These are phyloP conservation scores for Hirudinaria manillensis DNA, from an alignment of 2,888 invertebrate species.

Conservation along the genomic window DNA sequence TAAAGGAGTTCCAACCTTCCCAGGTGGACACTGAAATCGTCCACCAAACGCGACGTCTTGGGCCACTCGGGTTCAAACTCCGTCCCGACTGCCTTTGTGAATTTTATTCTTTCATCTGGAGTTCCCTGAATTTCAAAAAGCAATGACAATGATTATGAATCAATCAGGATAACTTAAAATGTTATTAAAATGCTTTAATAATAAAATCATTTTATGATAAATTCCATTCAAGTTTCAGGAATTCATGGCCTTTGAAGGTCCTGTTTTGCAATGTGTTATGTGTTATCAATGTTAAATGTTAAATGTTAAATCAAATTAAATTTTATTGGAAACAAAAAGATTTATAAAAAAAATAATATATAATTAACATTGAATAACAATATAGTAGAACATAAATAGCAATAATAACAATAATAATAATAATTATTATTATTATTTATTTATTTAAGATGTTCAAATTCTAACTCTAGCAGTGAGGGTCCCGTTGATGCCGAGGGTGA, in stretches of 20 bases:
- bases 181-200: not conserved
- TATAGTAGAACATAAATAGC: not conserved
- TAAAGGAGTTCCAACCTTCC: constrained; percentile 84
- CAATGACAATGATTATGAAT: too few species aligned
- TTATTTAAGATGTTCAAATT: not conserved
- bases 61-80: constrained; percentile 42
- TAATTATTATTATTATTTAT: not conserved
- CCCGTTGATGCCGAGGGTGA: constrained; percentile 86
- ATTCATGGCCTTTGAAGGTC: not conserved
- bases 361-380: too few species aligned
- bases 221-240: not conserved
- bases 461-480: constrained; percentile 76
- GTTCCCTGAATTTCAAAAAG: constrained; percentile 26
- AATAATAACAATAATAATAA: not conserved
- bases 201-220: not conserved
- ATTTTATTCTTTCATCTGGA: constrained; percentile 25
- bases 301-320: not conserved
- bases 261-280: not conserved
- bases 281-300: not conserved
- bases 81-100: constrained; percentile 19
- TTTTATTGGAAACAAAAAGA: too few species aligned
- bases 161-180: too few species aligned
- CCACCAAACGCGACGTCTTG: constrained; percentile 70
- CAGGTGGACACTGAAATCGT: constrained; percentile 81
- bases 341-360: too few species aligned